Evolutionary conservation across 1,140 invertebrate species (phyloP).

Genomic region (Oncopeltus fasciatus): DNA sequence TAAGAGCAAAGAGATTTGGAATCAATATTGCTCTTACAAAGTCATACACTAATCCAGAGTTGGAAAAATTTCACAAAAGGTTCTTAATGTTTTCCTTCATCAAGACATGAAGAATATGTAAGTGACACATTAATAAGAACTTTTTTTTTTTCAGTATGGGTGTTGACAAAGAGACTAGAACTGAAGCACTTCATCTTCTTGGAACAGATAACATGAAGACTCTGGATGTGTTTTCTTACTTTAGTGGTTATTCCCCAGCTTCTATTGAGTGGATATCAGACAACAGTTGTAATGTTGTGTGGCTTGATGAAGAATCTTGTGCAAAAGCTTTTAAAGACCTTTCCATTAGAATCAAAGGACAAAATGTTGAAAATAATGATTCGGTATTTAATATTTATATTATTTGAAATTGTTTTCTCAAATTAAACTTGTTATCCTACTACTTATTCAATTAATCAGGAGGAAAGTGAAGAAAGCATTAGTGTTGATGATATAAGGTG

Average conservation of each 20-base stretch:
- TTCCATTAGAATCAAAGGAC: constrained; percentile 22
- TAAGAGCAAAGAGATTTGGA: constrained; percentile 9
- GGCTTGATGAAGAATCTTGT: constrained; percentile 51
- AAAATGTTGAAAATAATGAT: constrained; percentile 3
- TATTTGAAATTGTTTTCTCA: not conserved
- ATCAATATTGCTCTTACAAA: not conserved
- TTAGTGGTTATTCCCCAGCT: constrained; percentile 53
- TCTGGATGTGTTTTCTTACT: constrained; percentile 63
- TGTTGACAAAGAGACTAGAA: constrained; percentile 42
- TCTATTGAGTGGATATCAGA: constrained; percentile 70
- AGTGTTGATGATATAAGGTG: constrained; percentile 35
- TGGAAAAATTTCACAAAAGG: not conserved
- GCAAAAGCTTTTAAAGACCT: constrained; percentile 43
- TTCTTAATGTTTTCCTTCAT: not conserved
- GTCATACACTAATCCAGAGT: not conserved
- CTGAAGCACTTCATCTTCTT: constrained; percentile 57
- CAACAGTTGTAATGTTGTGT: constrained; percentile 62
- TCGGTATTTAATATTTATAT: constrained; percentile 11
- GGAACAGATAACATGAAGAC: constrained; percentile 60
- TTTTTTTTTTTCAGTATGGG: constrained; percentile 15
- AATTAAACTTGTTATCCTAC: not conserved
- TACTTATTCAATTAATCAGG: not conserved
- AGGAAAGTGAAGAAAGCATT: constrained; percentile 27
- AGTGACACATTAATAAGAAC: too few relatives aligned
- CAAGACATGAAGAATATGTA: too few relatives aligned